phyloP scores from a whole-genome alignment of 2,888 invertebrate species.

The Lasioglossum vierecki region DNA sequence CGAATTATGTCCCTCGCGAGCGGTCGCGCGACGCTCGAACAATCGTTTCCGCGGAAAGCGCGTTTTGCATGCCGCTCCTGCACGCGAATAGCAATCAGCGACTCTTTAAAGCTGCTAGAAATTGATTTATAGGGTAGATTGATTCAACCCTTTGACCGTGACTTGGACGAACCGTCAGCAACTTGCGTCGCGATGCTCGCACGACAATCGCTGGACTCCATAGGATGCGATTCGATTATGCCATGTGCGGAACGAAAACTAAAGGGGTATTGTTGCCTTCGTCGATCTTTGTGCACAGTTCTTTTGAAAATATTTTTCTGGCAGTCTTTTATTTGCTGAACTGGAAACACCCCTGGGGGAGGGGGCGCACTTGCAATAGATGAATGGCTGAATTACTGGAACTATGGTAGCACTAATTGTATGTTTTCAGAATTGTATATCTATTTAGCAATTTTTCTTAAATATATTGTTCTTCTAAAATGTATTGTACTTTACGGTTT shows the following conservation, averaged over 20 bases:
- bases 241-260: neutral
- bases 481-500: neutral
- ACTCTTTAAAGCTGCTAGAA: neutral
- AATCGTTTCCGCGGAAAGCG: constrained; percentile 19
- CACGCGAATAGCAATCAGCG: neutral
- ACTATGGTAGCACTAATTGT: neutral
- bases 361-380: neutral
- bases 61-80: neutral
- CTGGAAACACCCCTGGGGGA: neutral
- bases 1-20: constrained; percentile 19
- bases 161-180: neutral
- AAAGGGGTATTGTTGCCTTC: neutral
- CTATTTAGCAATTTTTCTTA: neutral
- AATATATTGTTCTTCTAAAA: neutral
- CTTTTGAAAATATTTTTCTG: neutral
- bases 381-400: neutral
- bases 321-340: neutral
- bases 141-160: constrained; percentile 6
- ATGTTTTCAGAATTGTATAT: neutral
- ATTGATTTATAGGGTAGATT: constrained; percentile 6
- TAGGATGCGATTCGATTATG: neutral
- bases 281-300: neutral
- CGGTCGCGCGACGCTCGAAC: neutral
- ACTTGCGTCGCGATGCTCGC: neutral
- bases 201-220: neutral